These are phyloP conservation scores for Eupithecia pulchellata DNA, from an alignment of 2,888 invertebrate genomes.

Conservation along the genomic window DNA sequence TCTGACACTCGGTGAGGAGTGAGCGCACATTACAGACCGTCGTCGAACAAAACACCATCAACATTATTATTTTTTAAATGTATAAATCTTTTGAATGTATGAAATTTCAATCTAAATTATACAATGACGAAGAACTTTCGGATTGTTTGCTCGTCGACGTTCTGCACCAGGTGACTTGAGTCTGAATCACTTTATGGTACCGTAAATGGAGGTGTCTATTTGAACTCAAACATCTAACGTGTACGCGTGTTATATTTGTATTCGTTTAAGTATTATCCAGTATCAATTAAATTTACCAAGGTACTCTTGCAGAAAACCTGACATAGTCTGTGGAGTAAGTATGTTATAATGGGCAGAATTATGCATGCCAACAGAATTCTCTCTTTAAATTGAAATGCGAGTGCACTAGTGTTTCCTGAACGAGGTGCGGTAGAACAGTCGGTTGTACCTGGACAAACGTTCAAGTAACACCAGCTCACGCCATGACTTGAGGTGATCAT, in stretches of 20 bases:
- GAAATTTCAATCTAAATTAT: neutral
- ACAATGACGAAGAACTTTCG: neutral
- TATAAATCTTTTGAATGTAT: neutral
- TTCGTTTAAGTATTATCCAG: neutral
- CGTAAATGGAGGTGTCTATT: neutral
- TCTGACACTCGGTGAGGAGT: neutral
- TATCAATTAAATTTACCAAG: neutral
- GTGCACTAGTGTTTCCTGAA: slow-evolving; percentile 14
- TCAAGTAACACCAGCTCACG: slow-evolving; percentile 32
- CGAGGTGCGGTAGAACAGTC: slow-evolving; percentile 11
- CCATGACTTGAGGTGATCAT: slow-evolving; percentile 23
- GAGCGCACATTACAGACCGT: neutral
- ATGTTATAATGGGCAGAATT: slow-evolving; percentile 18
- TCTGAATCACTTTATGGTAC: neutral
- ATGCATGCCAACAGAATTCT: slow-evolving; percentile 27
- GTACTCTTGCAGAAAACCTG: slow-evolving; percentile 3
- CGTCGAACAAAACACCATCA: neutral
- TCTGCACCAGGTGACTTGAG: neutral
- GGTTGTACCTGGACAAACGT: neutral
- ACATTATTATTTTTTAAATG: neutral
- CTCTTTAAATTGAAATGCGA: slow-evolving; percentile 17
- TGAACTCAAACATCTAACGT: neutral
- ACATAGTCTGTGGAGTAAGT: slow-evolving; percentile 15
- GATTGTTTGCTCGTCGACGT: neutral
- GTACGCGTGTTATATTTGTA: neutral